A percentile compares a stretch with the other conserved stretches of the same genome.
These are phyloP conservation scores for Acheta domesticus DNA, from an alignment of 2,888 invertebrate genomes.

Conservation along the genomic window DNA sequence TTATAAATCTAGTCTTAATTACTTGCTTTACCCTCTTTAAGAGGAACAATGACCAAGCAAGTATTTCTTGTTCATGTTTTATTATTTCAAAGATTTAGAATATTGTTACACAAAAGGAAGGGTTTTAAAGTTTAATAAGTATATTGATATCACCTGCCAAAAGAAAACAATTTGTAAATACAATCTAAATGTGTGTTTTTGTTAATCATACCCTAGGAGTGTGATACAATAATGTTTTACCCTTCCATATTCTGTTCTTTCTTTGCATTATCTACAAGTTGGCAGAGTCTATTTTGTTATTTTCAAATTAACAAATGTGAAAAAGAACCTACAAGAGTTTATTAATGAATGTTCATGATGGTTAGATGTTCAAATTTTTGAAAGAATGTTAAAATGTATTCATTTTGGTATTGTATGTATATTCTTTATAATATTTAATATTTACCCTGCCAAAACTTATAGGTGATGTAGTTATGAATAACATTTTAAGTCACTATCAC, in stretches of 20 bases:
- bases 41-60: neutral
- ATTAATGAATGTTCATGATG: no score
- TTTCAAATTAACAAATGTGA: neutral
- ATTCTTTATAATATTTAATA: neutral
- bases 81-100: no score
- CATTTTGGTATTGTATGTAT: neutral
- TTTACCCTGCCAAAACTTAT: neutral
- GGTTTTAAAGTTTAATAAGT: neutral
- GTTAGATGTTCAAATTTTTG: no score
- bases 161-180: neutral
- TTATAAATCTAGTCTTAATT: neutral
- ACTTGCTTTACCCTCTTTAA: neutral
- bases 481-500: constrained; percentile 24
- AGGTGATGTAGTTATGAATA: constrained; percentile 4
- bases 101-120: neutral
- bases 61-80: no score
- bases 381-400: no score
- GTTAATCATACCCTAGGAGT: neutral
- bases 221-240: neutral
- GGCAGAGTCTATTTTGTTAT: neutral
- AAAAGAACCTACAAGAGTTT: neutral
- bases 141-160: neutral
- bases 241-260: neutral
- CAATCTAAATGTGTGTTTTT: neutral
- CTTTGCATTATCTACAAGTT: neutral